These are phyloP conservation scores for Xestobium rufovillosum DNA, from an alignment of 2,888 invertebrate genomes.

Conservation along the genomic window DNA sequence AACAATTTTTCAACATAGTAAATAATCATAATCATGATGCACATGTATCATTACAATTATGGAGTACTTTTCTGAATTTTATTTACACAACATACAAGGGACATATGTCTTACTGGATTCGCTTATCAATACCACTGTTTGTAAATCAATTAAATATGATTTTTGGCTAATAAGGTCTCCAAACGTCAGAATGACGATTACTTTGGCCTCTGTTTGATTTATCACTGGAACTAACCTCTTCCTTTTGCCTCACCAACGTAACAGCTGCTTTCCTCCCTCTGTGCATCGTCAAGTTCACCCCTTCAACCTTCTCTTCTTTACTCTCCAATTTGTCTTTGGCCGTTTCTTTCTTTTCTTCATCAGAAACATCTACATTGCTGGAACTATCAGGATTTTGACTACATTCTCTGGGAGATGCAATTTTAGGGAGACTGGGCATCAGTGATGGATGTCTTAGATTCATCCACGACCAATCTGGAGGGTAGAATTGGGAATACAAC, in stretches of 20 bases:
- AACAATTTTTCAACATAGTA: too few species aligned
- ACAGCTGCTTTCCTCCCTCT: conserved; percentile 37
- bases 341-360: conserved; percentile 22
- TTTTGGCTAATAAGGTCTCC: conserved; percentile 76
- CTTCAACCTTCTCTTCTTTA: conserved; percentile 29
- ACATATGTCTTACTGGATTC: too few species aligned
- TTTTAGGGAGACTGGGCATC: conserved; percentile 26
- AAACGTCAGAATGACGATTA: conserved; percentile 59
- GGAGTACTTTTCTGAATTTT: too few species aligned
- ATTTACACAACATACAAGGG: too few species aligned
- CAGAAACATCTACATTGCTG: conserved; percentile 31
- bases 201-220: conserved; percentile 40
- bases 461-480: conserved; percentile 64
- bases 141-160: too few species aligned
- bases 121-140: too few species aligned
- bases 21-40: too few species aligned
- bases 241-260: conserved; percentile 39
- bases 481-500: conserved; percentile 71
- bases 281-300: conserved; percentile 38
- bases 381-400: conserved; percentile 31
- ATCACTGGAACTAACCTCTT: conserved; percentile 41
- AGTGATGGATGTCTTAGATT: conserved; percentile 40
- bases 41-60: too few species aligned
- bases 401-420: conserved; percentile 15
- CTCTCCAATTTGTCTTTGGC: not conserved